These are phyloP conservation scores for Heliconius ethilla DNA, from an alignment of 2,888 invertebrate species.

Conservation along the genomic window DNA sequence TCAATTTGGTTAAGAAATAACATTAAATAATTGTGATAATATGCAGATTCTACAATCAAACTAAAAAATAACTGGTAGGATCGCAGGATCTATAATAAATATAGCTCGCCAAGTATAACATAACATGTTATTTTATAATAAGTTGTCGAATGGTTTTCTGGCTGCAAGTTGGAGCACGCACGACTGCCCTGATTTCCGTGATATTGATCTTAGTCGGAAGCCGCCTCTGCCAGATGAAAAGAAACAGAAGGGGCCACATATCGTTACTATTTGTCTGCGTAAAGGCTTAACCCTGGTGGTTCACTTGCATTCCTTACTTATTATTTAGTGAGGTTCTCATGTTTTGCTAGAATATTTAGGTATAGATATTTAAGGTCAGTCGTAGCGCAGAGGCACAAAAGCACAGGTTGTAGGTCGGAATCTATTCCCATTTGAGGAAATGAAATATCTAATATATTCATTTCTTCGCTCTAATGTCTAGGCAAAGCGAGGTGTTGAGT, in stretches of 20 bases:
- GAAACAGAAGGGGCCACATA: conserved; percentile 45
- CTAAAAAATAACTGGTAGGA: neutral
- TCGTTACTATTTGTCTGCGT: conserved; percentile 33
- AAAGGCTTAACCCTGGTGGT: conserved; percentile 20
- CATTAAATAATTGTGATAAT: too few relatives aligned
- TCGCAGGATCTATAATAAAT: neutral
- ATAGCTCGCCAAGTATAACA: neutral
- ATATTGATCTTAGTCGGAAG: conserved; percentile 70
- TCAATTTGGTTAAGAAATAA: neutral
- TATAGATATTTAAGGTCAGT: too few relatives aligned
- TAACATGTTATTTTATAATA: conserved; percentile 64
- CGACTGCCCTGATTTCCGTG: conserved; percentile 68
- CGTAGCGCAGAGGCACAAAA: too few relatives aligned
- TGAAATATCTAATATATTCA: too few relatives aligned
- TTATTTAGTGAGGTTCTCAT: neutral
- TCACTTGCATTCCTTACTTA: conserved; percentile 5
- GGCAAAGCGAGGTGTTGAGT: too few relatives aligned
- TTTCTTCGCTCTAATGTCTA: too few relatives aligned
- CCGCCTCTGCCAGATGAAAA: conserved; percentile 60
- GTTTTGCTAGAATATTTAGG: neutral
- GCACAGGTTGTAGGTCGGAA: too few relatives aligned
- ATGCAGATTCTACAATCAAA: neutral
- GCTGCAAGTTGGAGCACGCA: conserved; percentile 60
- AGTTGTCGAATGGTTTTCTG: conserved; percentile 71
- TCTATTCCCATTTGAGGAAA: too few relatives aligned